Base-by-base conservation (phyloP, 1,140 invertebrate species). In the Drosophila elegans region DNA sequence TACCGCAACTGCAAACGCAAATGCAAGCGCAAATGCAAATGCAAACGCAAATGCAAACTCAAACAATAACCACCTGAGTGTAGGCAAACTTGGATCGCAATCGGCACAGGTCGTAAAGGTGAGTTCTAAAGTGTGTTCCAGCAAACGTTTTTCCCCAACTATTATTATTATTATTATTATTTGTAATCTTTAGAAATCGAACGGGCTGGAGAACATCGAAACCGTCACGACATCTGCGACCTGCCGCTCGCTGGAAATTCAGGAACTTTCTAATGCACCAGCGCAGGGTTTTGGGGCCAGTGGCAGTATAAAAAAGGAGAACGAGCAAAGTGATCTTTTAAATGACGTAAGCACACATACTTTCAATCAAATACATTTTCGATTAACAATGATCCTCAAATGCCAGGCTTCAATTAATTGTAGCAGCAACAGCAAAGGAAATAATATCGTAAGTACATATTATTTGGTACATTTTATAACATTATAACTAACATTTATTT, bases 381-480 rank as follows among this genome's bases (percentile, higher is more conserved):
- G 4, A 38, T 13, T 48, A 32, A 38, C 25, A 16, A 13, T 52
- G 5, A 36, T 44, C 21, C 41, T 12, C 32, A 21, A 54, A 25
- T 3, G 16, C 4, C 44, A 91, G 90, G 57, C 80, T 57, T 63
- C 68, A 29, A 85, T 73, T 62, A 80, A 75, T 69, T 79, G 75
- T 59, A 84, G 59, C 64, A 88, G 67, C 72, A 84, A 52, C 74
- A 74, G 72, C 54, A 86, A 79, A 56, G 76, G 68, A 78, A 76
- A 75, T 76, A 84, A 80, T 91, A 89, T 90, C 76, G 90, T 91
- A 89, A 61, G 86, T 88, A 78, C 39, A 55, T 55, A 34, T 32
- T 55, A 44, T 38, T 34, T 39, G 5, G 2, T 11, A 7, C 4
- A 16, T 7, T 3, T 13, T 5, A 41, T 60, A 59, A 67, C 11